Evolutionary conservation across 1,140 invertebrate genomes (phyloP), one percentile per base, ranked within the genome.

Genomic region (Eueides isabella): DNA sequence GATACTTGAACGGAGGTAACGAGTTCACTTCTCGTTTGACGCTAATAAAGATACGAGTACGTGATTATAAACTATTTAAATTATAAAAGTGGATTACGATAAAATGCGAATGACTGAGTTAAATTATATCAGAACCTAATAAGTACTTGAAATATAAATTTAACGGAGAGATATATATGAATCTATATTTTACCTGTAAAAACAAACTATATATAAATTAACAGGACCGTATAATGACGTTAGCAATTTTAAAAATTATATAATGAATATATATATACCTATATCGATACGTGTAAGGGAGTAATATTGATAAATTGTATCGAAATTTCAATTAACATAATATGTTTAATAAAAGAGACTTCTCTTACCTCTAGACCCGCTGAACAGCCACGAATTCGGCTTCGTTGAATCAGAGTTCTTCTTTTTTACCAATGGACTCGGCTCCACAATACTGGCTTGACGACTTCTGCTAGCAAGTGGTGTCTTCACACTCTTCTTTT

Each of bases 331-430:
- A 23, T 55, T 55, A 55, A 11, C 7, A 12, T 55, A 55, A 11
- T 23, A 19, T 23, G 2, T 9, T 55, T 23, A 19, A 48, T 48
- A 16, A 38, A 38, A 44, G 19, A 19, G 5, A 44, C 5, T n/a
- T 44, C n/a, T 44, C 82, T 82, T 33, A 84, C 82, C 82, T 80
- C 70, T 89, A 5, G 88, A 87, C 62, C 78, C 81, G 69, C 91
- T 92, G 79, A 94, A 94, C 61, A 92, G 85, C 93, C 93, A 94
- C 61, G 92, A 91, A 48, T 89, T 90, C 35, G 87, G 89, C 62
- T 91, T 93, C 28, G 75, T 71, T 1, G 86, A 74, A 31, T 89
- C 85, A 6, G 86, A 83, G 68, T 76, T 81, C 72, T 90, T 90
- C 78, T 92, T 92, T 48, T 90, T 89, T 2, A 83, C 72, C 35